Evolutionary conservation across 1,140 invertebrate genomes (phyloP), one percentile per base, ranked within the genome.

Genomic region (Euwallacea similis): DNA sequence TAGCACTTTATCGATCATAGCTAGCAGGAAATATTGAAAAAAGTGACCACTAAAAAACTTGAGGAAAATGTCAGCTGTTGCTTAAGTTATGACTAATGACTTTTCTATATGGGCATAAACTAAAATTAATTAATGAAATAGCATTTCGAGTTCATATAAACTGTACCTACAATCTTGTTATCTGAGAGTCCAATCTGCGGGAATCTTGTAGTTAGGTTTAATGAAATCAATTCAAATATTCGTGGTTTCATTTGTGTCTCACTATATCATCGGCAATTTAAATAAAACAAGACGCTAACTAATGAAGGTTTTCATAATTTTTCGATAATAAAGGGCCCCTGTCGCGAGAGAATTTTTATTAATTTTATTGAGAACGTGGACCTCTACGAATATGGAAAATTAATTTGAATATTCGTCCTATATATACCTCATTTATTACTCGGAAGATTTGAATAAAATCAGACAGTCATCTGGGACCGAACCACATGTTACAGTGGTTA

Each of bases 401-500:
- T 33, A 33, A 33, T 33, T 33, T 33, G 21, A 33, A 33, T 33
- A 33, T 33, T 33, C 21, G 21, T 33, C 21, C 21, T 4, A 2
- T 33, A 33, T 2, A 4, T 33, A 33, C 21, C 21, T 33, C 21
- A 33, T 33, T 33, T 33, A 4, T 33, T 33, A 33, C 4, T 33
- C 21, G 21, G 4, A 33, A 33, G 4, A 33, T 33, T 33, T 33
- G 21, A 33, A 33, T 33, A 33, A 33, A 33, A 33, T 33, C 21
- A 33, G 21, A 33, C 21, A 33, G 21, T 33, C 21, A 33, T 33
- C 21, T 33, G 21, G 21, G 4, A 33, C 21, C 21, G n/a, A 63
- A 63, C 60, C 60, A 63, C 60, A 63, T 63, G 60, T 63, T 47
- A 47, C 60, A 47, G 42, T 2, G 21, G 21, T 33, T 60, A 41